Evolutionary conservation across 2,888 invertebrate genomes (phyloP).

Genomic region (Archips xylosteana): DNA sequence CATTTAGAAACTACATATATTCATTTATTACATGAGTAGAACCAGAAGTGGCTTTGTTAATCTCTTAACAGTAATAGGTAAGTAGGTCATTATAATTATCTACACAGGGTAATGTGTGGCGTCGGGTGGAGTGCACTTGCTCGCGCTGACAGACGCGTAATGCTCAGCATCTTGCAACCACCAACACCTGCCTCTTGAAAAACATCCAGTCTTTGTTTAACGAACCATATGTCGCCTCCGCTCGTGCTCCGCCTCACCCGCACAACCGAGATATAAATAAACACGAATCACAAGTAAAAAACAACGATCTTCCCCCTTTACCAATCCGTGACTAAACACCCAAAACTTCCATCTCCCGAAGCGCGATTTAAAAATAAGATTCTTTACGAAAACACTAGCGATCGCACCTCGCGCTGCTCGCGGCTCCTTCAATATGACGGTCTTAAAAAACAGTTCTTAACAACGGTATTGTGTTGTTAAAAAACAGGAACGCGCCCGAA

Average conservation of each 20-base stretch:
- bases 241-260: conserved; percentile 63
- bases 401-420: conserved; percentile 73
- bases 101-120: not conserved
- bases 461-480: conserved; percentile 83
- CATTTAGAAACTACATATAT: no score
- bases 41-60: not conserved
- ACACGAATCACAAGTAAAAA: conserved; percentile 64
- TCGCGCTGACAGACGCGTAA: conserved; percentile 48
- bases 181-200: conserved; percentile 65
- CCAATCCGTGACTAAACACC: conserved; percentile 77
- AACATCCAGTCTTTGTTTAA: conserved; percentile 66
- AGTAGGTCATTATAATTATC: conserved; percentile 32
- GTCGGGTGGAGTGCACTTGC: conserved; percentile 26
- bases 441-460: conserved; percentile 80
- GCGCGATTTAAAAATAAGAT: conserved; percentile 79
- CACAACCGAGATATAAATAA: conserved; percentile 62
- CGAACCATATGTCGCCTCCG: conserved; percentile 74
- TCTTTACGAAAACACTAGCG: conserved; percentile 69
- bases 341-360: conserved; percentile 71
- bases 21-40: not conserved
- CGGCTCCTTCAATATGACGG: conserved; percentile 78
- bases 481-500: conserved; percentile 82
- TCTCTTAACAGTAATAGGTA: not conserved
- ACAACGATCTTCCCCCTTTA: conserved; percentile 71
- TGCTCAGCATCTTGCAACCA: conserved; percentile 46